Base-by-base conservation (phyloP, 1,140 invertebrate genomes). In the Pseudoatta argentina region DNA sequence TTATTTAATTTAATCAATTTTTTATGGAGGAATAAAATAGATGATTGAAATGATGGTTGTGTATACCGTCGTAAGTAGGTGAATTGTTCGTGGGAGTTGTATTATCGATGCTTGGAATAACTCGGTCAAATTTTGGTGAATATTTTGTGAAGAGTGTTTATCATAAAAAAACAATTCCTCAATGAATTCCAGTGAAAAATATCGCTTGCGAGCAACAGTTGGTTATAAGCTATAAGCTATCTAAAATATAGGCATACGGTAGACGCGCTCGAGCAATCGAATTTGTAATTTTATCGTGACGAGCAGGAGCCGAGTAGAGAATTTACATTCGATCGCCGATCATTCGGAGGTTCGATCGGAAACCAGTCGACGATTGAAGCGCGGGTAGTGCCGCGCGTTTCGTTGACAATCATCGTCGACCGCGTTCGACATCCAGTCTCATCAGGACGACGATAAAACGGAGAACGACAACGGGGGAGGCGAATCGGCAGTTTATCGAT, bases 401-500 rank as follows among this genome's bases (percentile, higher is more conserved):
- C 57, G 44, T 34, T 51, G 87, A 72, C 63, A 66, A 79, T 69
- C 76, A 10, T 51, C 24, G 66, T 6, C 66, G 21, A 51, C 21
- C 66, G 69, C 55, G 18, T 85, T 85, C 73, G 79, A 51, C 71
- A 51, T 53, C 83, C 55, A 59, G 71, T 73, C 59, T 51, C 77
- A 72, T 82, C 64, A 57, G n/a, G 14, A 8, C 4, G 83, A 30
- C 72, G 87, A 89, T 89, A 89, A 89, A 87, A 71, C 83, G 48
- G 69, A 24, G 16, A 24, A 85, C 34, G 73, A 55, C 61, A 55
- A 61, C 71, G 57, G 12, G 27, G 59, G 73, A 27, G 64, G 86
- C 67, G 73, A 89, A 89, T 55, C 77, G 64, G 48, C 75, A 2
- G 61, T 90, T 51, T 91, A 88, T 90, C 86, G 89, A 90, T 90